Percentiles rank a stretch among this genome's conserved stretches.
phyloP scores from a whole-genome alignment of 1,140 invertebrate genomes.

The Lepidotrigona ventralis region DNA sequence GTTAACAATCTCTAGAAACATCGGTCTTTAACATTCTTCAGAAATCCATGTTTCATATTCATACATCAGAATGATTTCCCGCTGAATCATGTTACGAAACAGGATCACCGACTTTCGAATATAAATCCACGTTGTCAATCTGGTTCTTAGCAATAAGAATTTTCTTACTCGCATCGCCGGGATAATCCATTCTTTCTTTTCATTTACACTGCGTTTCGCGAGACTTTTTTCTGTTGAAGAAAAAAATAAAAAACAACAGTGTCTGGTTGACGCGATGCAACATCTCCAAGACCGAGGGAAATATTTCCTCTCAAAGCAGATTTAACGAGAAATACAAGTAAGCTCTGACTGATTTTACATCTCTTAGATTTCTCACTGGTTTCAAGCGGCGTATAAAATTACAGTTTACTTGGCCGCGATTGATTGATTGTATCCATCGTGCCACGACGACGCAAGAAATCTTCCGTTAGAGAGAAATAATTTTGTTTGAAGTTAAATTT shows the following conservation, averaged over 20 bases:
- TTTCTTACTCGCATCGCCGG: background rate
- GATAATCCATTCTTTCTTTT: background rate
- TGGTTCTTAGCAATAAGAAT: background rate
- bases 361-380: background rate
- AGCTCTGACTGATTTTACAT: background rate
- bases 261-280: background rate
- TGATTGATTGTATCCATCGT: background rate
- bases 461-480: background rate
- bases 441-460: background rate
- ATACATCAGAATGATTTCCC: background rate
- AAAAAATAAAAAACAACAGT: background rate
- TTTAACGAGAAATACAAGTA: slow-evolving; percentile 1
- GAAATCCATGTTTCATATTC: background rate
- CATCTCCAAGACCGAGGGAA: background rate
- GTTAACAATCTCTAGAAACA: background rate
- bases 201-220: background rate
- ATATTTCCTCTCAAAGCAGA: background rate
- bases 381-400: background rate
- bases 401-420: background rate
- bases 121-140: background rate
- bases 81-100: background rate
- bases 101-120: background rate
- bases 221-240: background rate
- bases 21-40: background rate
- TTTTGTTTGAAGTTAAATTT: background rate